Evolutionary conservation across 2,113 vertebrate species (phyloP), one percentile per base, ranked within the genome.

Genomic region (Thunnus maccoyii): DNA sequence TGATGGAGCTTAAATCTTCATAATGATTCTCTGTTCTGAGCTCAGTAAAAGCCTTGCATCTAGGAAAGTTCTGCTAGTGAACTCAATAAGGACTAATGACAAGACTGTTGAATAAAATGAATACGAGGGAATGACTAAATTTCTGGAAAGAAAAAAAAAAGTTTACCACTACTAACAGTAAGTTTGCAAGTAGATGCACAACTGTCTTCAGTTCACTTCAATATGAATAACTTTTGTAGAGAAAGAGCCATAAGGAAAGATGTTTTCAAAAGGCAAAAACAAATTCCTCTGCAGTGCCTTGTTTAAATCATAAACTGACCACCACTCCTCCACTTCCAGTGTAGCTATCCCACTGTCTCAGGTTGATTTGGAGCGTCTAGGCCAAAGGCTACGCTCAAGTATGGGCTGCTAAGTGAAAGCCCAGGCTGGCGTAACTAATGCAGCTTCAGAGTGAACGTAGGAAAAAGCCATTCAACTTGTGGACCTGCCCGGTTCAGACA

Each of bases 31-130:
- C 72, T 86, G 77, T 84, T 76, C 41, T 55, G 46, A 51, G 65
- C 44, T 69, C 56, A 88, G 74, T 82, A 46, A 82, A 80, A 76
- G 68, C 17, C 57, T 50, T 80, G 20, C 55, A 65, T 73, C n/a
- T 51, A 51, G 11, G 52, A 30, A 46, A 16, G n/a, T 15, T 32
- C 5, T 48, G 30, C 47, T n/a, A 12, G 32, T 55, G 17, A 58
- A 71, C 62, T 82, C 41, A 47, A 52, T 61, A 81, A 66, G 32
- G 27, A 68, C 7, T 9, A 6, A 41, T 41, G 36, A 41, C 36
- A 41, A 41, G 36, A 41, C 36, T 30, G 27, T 30, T 30, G 36
- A 41, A 8, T 7, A 41, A 54, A 76, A 22, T 46, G 36, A 57
- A 20, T 30, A 22, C 27, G 17, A 15, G 4, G 10, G n/a, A 62